Evolutionary conservation across 2,113 vertebrate genomes (phyloP), one percentile per base, ranked within the genome.

Genomic region (Athene cunicularia): DNA sequence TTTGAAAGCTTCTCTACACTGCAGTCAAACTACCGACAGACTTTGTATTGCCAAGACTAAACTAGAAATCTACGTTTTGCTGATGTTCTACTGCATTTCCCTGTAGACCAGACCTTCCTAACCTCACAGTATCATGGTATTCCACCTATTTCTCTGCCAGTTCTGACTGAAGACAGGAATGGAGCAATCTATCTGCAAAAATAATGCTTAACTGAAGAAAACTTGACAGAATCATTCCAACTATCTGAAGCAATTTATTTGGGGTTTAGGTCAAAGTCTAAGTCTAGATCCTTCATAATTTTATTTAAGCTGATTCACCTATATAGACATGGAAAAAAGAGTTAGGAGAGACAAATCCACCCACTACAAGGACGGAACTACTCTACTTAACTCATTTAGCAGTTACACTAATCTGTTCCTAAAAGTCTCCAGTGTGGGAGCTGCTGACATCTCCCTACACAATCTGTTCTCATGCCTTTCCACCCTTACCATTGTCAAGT

Each of bases 351-450:
- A 86, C 30, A 96, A 86, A 86, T 63, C 80, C 93, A 94, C 59
- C 80, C 80, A 74, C 73, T 60, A 52, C 52, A 82, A 85, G 62
- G 60, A 55, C 95, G 70, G 76, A 96, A 82, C 74, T 80, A 86
- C 14, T 56, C n/a, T 60, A 72, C 88, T 92, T 68, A 75, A 93
- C 70, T 94, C 1, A 96, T 95, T 89, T 85, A 94, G 87, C 73
- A 90, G 87, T 94, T 87, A 75, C 64, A 79, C 35, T 96, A 91
- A 96, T 87, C 70, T 87, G 77, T 72, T 93, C 77, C 87, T 91
- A 60, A 91, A 95, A 91, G 84, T 72, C 64, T 93, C 53, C 80
- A 75, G 77, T 2, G 33, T 95, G 77, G 87, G 81, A 94, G 77
- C 87, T 96, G 84, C 60, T 94, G 70, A 64, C 70, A 72, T 93